Evolutionary conservation across 2,113 vertebrate genomes (phyloP).

Genomic region (Salminus brasiliensis): DNA sequence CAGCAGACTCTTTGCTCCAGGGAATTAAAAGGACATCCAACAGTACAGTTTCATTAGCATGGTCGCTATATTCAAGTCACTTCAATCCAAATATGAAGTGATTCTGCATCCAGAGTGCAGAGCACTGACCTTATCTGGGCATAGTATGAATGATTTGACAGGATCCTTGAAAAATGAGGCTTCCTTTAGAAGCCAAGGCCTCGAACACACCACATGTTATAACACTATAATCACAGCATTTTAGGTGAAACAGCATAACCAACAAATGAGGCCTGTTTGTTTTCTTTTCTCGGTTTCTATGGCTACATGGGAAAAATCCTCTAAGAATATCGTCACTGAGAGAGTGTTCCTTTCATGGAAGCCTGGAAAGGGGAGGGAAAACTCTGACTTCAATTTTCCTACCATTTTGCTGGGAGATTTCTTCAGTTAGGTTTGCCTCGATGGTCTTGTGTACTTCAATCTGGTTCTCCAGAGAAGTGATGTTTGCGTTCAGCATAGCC

Average conservation of each 20-base stretch:
- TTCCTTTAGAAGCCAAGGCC: not conserved
- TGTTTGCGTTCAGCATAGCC: conserved; percentile 62
- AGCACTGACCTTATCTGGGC: conserved; percentile 28
- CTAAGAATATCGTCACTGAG: conserved; percentile 65
- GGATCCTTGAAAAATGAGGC: not conserved
- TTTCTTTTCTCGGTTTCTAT: conserved; percentile 63
- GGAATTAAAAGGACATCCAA: not conserved
- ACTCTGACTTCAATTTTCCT: conserved; percentile 66
- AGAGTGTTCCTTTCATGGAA: conserved; percentile 68
- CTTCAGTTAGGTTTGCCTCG: conserved; percentile 64
- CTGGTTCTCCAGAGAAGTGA: conserved; percentile 58
- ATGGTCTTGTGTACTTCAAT: conserved; percentile 55
- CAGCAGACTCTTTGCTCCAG: not conserved
- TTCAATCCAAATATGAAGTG: not conserved
- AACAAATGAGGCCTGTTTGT: conserved; percentile 60
- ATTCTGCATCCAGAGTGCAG: not conserved
- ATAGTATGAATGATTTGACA: conserved; percentile 14
- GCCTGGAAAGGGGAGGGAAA: conserved; percentile 29
- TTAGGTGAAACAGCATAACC: conserved; percentile 11
- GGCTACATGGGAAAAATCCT: conserved; percentile 59
- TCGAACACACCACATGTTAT: not conserved
- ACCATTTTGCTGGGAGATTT: conserved; percentile 64
- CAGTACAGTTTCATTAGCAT: not conserved
- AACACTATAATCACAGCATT: not conserved
- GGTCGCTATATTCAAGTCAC: not conserved